Base-by-base conservation (phyloP, 1,140 invertebrate genomes). In the Papilio dardanus region DNA sequence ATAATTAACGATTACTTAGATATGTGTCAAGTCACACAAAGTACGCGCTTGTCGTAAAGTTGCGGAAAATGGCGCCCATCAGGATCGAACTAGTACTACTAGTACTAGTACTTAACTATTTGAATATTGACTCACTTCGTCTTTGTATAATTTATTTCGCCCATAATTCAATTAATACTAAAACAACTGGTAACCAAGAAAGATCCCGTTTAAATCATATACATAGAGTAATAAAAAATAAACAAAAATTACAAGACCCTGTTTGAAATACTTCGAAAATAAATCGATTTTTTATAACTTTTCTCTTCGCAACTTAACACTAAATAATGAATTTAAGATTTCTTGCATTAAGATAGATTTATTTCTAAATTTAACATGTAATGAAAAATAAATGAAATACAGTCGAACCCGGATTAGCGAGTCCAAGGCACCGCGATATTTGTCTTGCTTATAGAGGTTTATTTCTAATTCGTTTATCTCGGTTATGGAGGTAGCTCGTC, bases 161-260 rank as follows among this genome's bases (percentile, higher is more conserved):
- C 54, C 54, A 62, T 28, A 16, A 24, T 10, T 62, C 54, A 10
- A 28, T 62, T 62, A 62, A 62, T 28, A 28, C 54, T 62, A 30
- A 62, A 30, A 62, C 54, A 62, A 62, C 54, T 62, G 54, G 54
- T 62, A 62, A 62, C 54, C 54, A 62, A 62, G 46, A 50, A 50
- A 50, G 3, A 62, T 16, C 24, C 54, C 24, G 24, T 28, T 62
- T 62, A 28, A 28, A 30, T 12, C 7, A 28, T 28, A 3, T 14
- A 28, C 12, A 62, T 28, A 62, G 4, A 62, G 10, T 1, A 50
- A 37, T 37, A 4, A 62, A 58, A 62, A 24, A 24, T 2, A 54
- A 54, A 21, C 6, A 58, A 58, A 58, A 24, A 58, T 12, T 58
- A 54, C 24, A 28, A 62, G 2, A 62, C 54, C 54, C 54, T 62